These are phyloP conservation scores for Xerus rutilus DNA, from an alignment of 2,797 vertebrate species.

Conservation along the genomic window DNA sequence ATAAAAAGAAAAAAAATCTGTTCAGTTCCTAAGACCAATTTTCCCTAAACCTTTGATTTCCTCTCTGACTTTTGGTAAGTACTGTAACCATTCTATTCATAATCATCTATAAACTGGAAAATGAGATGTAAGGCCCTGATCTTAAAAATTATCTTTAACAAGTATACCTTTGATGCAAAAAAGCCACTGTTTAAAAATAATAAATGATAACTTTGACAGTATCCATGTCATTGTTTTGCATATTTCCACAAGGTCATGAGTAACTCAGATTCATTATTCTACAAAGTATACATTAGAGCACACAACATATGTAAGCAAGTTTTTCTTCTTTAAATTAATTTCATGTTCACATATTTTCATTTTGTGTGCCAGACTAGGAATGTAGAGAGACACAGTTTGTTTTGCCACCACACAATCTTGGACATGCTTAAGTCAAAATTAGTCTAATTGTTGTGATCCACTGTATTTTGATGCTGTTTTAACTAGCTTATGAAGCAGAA, in stretches of 20 bases:
- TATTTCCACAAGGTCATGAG: background rate
- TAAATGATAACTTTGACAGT: background rate
- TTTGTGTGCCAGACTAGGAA: background rate
- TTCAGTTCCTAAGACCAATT: background rate
- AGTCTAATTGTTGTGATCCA: background rate
- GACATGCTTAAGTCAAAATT: background rate
- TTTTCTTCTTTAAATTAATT: slow-evolving; percentile 48
- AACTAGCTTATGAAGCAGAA: background rate
- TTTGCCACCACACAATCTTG: background rate
- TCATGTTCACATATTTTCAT: slow-evolving; percentile 4
- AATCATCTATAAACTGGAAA: background rate
- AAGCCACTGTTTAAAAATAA: slow-evolving; percentile 11
- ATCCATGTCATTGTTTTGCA: background rate
- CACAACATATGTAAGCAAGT: background rate
- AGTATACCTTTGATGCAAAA: background rate
- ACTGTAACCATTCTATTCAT: background rate
- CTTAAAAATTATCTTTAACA: background rate
- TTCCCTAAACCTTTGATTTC: slow-evolving; percentile 4
- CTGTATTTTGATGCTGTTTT: slow-evolving; percentile 12
- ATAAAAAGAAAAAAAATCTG: background rate
- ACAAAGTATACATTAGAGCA: background rate
- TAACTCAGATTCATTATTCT: slow-evolving; percentile 24
- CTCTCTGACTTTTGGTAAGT: background rate
- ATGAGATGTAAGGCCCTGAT: background rate
- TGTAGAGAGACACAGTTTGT: slow-evolving; percentile 35